Base-by-base conservation (phyloP, 2,113 vertebrate genomes). In the Alouatta palliata region DNA sequence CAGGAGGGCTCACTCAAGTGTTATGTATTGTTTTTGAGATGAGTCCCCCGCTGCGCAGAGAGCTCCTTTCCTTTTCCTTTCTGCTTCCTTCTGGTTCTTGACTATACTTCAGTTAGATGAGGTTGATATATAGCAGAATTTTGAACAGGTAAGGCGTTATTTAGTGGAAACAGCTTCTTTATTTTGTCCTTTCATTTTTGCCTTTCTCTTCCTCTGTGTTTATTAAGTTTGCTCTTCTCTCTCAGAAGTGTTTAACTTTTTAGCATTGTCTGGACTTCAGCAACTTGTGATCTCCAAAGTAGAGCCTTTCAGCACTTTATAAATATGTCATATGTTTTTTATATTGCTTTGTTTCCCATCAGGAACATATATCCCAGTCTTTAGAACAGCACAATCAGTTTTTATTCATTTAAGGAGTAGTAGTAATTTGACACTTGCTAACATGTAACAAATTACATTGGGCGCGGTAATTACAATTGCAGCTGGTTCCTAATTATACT, bases 401-500 rank as follows among this genome's bases (percentile, higher is more conserved):
- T 97, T 97, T 97, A 97, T 97, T 98, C 97, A 94, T 95, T 97
- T 97, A 96, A 97, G 87, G 66, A 97, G 92, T 84, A 61, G 87
- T 94, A 92, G 96, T 97, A 95, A 97, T 97, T 97, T 98, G 97
- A 96, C 97, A 90, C 92, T 97, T 97, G 97, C 90, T 97, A 98
- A 96, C 97, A 95, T 88, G 97, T 96, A 97, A 97, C 94, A 97
- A 97, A 97, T 97, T 98, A 97, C 94, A 96, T 97, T 94, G 87
- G 92, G 84, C 95, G 71, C 27, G 6, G 82, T 97, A 98, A 97
- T 97, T 98, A 96, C 70, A 97, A 88, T 87, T 97, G 92, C 94
- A 97, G 94, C 95, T 97, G 66, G 90, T 94, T 97, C 95, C 95
- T 97, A 97, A 98, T 98, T 97, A 97, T 92, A 90, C 84, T 95